These are phyloP conservation scores for Anoplius nigerrimus DNA, from an alignment of 2,888 invertebrate genomes.

Conservation along the genomic window DNA sequence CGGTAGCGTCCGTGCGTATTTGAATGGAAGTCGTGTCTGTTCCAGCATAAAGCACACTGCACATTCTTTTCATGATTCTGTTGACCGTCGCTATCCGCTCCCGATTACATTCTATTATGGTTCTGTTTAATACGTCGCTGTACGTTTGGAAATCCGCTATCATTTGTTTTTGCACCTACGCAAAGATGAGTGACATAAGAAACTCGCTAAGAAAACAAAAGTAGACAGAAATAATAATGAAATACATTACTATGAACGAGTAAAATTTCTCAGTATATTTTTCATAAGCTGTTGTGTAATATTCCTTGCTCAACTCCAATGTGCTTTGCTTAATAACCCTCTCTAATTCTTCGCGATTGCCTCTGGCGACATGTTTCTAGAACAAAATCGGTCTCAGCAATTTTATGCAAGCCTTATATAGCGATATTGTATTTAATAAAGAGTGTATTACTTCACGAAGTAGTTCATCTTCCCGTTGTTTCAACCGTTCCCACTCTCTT, in stretches of 20 bases:
- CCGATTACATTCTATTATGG: slow-evolving; percentile 92
- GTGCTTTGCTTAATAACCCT: slow-evolving; percentile 67
- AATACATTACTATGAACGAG: slow-evolving; percentile 77
- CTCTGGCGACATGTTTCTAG: slow-evolving; percentile 66
- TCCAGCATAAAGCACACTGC: slow-evolving; percentile 89
- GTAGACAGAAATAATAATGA: slow-evolving; percentile 16
- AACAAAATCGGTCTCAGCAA: slow-evolving; percentile 1
- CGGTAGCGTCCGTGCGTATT: slow-evolving; percentile 85
- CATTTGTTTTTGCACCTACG: slow-evolving; percentile 78
- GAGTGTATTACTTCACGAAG: slow-evolving; percentile 72
- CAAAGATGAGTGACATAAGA: neutral
- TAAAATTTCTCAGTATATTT: slow-evolving; percentile 83
- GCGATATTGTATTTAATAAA: neutral
- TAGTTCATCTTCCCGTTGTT: slow-evolving; percentile 76
- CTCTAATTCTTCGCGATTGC: slow-evolving; percentile 68
- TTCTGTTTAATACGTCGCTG: slow-evolving; percentile 87
- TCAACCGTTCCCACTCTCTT: slow-evolving; percentile 78
- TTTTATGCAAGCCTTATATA: neutral
- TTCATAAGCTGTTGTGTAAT: slow-evolving; percentile 82
- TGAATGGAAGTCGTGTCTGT: slow-evolving; percentile 97
- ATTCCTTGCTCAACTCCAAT: slow-evolving; percentile 80
- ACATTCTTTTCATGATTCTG: slow-evolving; percentile 88
- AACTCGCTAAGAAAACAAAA: slow-evolving; percentile 19
- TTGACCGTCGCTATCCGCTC: slow-evolving; percentile 97
- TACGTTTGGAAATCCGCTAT: slow-evolving; percentile 88